Conservation (phyloP, 2,113 vertebrate species). For the Clarias macrocephalus region DNA sequence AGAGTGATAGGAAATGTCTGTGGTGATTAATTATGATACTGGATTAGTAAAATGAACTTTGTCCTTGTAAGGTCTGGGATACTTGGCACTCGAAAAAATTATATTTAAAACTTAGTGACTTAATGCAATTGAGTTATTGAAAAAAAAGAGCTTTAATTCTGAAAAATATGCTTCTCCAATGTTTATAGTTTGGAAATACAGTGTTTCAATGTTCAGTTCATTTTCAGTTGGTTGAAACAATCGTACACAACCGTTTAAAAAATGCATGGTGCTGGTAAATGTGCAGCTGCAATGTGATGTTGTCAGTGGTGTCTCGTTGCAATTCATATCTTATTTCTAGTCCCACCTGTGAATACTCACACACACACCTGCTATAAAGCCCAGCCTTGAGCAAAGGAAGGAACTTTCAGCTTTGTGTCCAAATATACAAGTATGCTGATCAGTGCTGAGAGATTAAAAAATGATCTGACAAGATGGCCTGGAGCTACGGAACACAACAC, state of each 20-base stretch:
- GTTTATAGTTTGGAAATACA: not conserved
- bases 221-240: not conserved
- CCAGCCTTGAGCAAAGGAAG: not conserved
- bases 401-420: not conserved
- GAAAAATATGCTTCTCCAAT: not conserved
- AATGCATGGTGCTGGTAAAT: not conserved
- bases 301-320: slow-evolving; percentile 8
- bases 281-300: not conserved
- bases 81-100: not conserved
- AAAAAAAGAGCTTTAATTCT: not conserved
- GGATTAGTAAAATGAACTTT: not conserved
- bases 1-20: not conserved
- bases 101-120: not conserved
- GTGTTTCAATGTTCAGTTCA: not conserved
- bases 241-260: not conserved
- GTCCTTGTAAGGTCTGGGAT: not conserved
- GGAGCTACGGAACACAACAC: not conserved
- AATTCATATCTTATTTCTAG: not conserved
- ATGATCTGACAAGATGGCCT: not conserved
- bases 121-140: not conserved
- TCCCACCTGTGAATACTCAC: not conserved
- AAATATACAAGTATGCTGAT: not conserved
- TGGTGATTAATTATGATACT: not conserved
- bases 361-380: not conserved
- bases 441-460: not conserved